Percentiles rank a stretch among this genome's conserved stretches.
Evolutionary conservation across 1,140 invertebrate species (phyloP).

Genomic region (Drosophila albomicans): DNA sequence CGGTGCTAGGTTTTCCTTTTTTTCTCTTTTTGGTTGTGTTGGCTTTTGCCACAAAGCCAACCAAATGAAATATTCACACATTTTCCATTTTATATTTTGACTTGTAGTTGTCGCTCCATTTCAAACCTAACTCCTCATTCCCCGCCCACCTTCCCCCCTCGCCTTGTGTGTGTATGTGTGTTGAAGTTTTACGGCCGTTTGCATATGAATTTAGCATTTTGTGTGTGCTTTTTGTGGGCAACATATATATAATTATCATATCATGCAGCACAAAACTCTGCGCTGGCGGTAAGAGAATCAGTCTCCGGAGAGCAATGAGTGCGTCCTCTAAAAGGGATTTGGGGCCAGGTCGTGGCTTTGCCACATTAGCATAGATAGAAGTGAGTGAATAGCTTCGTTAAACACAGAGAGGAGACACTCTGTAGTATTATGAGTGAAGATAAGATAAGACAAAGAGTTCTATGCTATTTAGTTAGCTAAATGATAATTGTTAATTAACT

Average conservation of each 20-base stretch:
- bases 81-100: conserved; percentile 80
- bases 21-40: conserved; percentile 24
- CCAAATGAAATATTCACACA: conserved; percentile 79
- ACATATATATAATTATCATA: conserved; percentile 81
- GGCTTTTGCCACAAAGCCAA: conserved; percentile 27
- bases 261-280: conserved; percentile 41
- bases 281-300: conserved; percentile 1
- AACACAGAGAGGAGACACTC: neutral
- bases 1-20: conserved; percentile 22
- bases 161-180: conserved; percentile 21
- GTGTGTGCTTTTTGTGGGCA: conserved; percentile 69
- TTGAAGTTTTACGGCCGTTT: conserved; percentile 66
- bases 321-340: conserved; percentile 57
- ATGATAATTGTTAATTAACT: conserved; percentile 3
- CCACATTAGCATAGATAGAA: conserved; percentile 48
- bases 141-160: neutral
- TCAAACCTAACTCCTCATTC: neutral
- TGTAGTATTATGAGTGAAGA: neutral
- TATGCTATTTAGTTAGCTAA: neutral
- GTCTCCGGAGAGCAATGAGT: conserved; percentile 68
- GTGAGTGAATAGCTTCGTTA: conserved; percentile 17
- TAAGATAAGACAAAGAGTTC: neutral
- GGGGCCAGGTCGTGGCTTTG: conserved; percentile 19
- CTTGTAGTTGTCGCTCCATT: conserved; percentile 58
- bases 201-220: conserved; percentile 77